Evolutionary conservation across 2,888 invertebrate genomes (phyloP).

Genomic region (Bruchidius siliquastri): DNA sequence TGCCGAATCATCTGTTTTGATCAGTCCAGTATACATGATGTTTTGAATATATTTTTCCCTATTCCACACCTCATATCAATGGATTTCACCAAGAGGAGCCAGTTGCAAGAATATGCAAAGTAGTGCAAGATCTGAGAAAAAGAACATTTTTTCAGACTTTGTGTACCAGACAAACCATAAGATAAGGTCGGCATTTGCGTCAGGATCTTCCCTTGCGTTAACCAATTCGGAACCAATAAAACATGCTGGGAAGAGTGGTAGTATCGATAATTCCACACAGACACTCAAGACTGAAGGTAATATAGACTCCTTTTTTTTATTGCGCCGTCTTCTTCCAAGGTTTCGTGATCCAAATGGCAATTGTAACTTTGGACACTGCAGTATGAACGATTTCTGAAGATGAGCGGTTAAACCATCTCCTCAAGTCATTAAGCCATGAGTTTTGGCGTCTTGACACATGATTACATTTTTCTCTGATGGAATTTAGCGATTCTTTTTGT

Average conservation of each 20-base stretch:
- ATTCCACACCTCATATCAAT: background rate
- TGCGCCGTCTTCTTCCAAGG: too few relatives aligned
- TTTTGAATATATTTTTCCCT: background rate
- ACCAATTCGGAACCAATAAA: background rate
- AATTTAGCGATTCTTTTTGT: too few relatives aligned
- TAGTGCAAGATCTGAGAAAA: slow-evolving; percentile 4
- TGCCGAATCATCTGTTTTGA: background rate
- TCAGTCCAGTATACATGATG: background rate
- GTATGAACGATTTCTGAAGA: too few relatives aligned
- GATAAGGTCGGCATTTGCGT: slow-evolving; percentile 11
- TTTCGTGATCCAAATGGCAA: too few relatives aligned
- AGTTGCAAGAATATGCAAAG: background rate
- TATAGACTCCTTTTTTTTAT: background rate
- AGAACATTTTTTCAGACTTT: slow-evolving; percentile 16
- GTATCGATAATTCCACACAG: slow-evolving; percentile 4
- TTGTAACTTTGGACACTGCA: too few relatives aligned
- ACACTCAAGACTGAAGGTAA: slow-evolving; percentile 43
- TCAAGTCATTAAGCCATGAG: too few relatives aligned
- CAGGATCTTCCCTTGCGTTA: slow-evolving; percentile 6
- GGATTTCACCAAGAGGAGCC: background rate
- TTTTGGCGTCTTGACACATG: too few relatives aligned
- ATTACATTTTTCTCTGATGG: too few relatives aligned
- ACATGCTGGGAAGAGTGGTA: slow-evolving; percentile 1
- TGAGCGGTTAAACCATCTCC: too few relatives aligned
- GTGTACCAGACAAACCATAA: slow-evolving; percentile 19